phyloP scores from a whole-genome alignment of 2,797 vertebrate species.

The Myoxocephalus aenaeus region DNA sequence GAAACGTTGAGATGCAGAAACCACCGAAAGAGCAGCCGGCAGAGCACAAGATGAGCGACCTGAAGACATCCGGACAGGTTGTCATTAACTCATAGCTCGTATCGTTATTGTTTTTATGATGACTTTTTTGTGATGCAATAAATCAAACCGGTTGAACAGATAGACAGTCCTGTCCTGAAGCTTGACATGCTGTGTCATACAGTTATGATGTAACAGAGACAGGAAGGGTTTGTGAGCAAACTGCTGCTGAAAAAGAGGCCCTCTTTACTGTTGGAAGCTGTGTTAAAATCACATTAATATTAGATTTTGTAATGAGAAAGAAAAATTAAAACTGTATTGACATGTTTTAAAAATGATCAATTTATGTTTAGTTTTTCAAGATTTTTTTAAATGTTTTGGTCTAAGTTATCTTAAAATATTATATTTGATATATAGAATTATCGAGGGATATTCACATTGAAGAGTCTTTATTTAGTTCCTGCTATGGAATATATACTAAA shows the following conservation, averaged over 20 bases:
- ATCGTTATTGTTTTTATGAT: not conserved
- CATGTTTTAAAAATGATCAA: no score
- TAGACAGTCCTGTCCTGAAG: not conserved
- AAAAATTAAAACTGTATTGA: no score
- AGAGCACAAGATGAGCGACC: constrained; percentile 28
- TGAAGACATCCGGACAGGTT: constrained; percentile 65
- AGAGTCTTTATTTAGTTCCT: not conserved
- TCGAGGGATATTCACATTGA: not conserved
- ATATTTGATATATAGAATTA: not conserved
- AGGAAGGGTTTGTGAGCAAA: no score
- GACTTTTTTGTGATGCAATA: not conserved
- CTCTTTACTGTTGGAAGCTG: not conserved
- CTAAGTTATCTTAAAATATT: not conserved
- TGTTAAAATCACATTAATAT: not conserved
- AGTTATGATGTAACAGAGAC: no score
- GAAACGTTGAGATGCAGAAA: constrained; percentile 49
- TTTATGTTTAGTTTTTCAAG: no score
- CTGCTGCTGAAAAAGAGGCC: not conserved
- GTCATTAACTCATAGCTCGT: not conserved
- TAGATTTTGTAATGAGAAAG: not conserved
- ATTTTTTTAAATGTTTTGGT: no score
- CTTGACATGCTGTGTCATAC: not conserved
- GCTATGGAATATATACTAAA: not conserved
- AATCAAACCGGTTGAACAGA: not conserved
- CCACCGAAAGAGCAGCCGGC: not conserved